Evolutionary conservation across 2,888 invertebrate genomes (phyloP).

Genomic region (Drosophila multiciliata): DNA sequence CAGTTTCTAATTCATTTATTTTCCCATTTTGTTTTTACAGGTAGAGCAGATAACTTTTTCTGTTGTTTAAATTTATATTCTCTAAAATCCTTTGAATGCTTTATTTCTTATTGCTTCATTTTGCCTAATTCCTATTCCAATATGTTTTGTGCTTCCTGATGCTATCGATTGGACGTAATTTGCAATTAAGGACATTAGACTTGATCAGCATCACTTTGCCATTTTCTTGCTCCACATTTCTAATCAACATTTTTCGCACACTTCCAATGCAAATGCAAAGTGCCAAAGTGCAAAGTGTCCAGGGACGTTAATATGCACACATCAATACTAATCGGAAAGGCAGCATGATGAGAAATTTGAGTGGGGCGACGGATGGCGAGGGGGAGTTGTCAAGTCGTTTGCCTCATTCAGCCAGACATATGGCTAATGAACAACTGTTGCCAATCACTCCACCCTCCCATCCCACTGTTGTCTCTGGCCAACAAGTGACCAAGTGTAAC

Average conservation of each 20-base stretch:
- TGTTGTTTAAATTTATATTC: not conserved
- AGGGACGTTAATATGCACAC: constrained; percentile 62
- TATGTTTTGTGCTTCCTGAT: not conserved
- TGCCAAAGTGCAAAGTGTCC: constrained; percentile 33
- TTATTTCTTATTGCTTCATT: not conserved
- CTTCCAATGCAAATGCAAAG: constrained; percentile 14
- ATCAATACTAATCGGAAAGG: constrained; percentile 65
- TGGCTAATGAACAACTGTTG: constrained; percentile 57
- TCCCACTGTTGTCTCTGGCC: constrained; percentile 46
- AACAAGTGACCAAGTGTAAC: constrained; percentile 58
- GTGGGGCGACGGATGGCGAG: not conserved
- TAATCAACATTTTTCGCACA: constrained; percentile 19
- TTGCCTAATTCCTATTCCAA: not conserved
- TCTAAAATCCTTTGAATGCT: not conserved
- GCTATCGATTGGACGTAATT: constrained; percentile 6
- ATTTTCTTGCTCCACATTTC: not conserved
- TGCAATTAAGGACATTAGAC: constrained; percentile 28
- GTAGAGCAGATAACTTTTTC: fast-evolving
- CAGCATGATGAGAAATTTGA: constrained; percentile 22
- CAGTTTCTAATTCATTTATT: not conserved
- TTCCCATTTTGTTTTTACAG: not conserved
- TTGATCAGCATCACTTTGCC: not conserved
- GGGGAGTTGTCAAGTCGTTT: constrained; percentile 4
- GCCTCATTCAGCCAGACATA: constrained; percentile 31
- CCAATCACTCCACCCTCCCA: not conserved